phyloP scores from a whole-genome alignment of 2,888 invertebrate genomes.

The Xylota segnis region DNA sequence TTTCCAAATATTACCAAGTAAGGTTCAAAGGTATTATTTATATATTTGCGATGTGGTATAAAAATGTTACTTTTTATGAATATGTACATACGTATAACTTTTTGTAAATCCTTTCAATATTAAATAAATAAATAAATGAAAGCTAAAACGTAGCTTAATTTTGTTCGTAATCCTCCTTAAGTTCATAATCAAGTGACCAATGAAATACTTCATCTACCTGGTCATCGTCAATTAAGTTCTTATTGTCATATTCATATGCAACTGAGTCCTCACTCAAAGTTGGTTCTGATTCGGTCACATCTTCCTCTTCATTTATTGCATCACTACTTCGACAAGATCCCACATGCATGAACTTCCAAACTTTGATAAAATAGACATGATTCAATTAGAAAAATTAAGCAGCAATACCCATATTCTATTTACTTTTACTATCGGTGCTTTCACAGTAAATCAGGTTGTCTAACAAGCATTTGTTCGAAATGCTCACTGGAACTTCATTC shows the following conservation, averaged over 20 bases:
- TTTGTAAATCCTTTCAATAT: neutral
- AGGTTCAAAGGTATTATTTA: too few relatives aligned
- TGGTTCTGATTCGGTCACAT: neutral
- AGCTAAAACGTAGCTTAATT: neutral
- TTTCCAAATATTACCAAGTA: too few relatives aligned
- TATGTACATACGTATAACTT: neutral
- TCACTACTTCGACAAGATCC: constrained; percentile 15
- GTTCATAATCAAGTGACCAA: neutral
- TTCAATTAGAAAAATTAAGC: neutral
- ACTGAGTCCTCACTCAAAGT: neutral
- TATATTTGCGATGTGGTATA: too few relatives aligned
- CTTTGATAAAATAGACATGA: neutral
- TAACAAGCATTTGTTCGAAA: constrained; percentile 17
- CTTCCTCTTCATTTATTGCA: constrained; percentile 3
- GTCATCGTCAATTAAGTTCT: neutral
- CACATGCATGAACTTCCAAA: neutral
- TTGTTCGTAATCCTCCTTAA: neutral
- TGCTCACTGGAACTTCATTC: neutral
- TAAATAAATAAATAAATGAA: neutral
- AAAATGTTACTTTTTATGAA: too few relatives aligned
- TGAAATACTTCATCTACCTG: neutral
- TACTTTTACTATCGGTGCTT: constrained; percentile 5
- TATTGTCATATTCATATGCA: neutral
- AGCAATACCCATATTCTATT: neutral
- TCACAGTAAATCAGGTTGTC: constrained; percentile 4